Conservation (phyloP, 2,888 invertebrate species). For the Sisyra nigra region DNA sequence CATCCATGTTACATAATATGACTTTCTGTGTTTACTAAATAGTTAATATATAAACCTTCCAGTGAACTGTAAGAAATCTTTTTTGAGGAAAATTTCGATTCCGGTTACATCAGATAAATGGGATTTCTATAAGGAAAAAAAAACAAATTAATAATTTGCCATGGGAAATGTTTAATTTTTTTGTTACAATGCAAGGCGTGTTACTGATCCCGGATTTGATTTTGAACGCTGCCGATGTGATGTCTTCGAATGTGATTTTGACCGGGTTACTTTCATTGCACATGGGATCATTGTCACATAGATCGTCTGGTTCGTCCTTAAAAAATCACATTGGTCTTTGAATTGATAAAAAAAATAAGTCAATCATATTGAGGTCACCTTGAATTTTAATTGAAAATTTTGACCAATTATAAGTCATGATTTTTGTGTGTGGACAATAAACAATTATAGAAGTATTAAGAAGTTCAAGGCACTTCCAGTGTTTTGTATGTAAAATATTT, state of each 20-base stretch:
- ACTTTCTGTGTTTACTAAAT: too few relatives aligned
- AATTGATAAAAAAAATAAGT: too few relatives aligned
- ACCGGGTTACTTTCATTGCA: slow-evolving; percentile 57
- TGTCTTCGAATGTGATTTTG: slow-evolving; percentile 64
- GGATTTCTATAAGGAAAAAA: slow-evolving; percentile 47
- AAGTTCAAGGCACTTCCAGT: too few relatives aligned
- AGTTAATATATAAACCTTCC: slow-evolving; percentile 82
- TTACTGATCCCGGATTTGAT: slow-evolving; percentile 68
- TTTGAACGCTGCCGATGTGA: slow-evolving; percentile 77
- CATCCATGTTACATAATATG: too few relatives aligned
- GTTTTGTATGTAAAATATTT: too few relatives aligned
- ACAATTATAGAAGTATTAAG: too few relatives aligned
- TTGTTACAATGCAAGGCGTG: slow-evolving; percentile 73
- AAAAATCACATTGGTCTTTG: too few relatives aligned
- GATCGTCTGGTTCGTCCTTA: too few relatives aligned
- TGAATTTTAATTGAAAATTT: too few relatives aligned
- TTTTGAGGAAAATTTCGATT: slow-evolving; percentile 84
- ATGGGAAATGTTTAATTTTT: background rate
- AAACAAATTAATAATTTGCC: background rate
- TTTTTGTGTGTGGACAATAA: too few relatives aligned
- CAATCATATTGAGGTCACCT: too few relatives aligned
- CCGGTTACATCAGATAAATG: slow-evolving; percentile 61
- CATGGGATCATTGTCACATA: slow-evolving; percentile 19
- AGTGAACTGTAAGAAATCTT: slow-evolving; percentile 88
- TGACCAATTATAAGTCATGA: too few relatives aligned